Evolutionary conservation across 37 sponge, comb jelly and placozoan species (phyloP).

Genomic region (Hormiphora californensis): DNA sequence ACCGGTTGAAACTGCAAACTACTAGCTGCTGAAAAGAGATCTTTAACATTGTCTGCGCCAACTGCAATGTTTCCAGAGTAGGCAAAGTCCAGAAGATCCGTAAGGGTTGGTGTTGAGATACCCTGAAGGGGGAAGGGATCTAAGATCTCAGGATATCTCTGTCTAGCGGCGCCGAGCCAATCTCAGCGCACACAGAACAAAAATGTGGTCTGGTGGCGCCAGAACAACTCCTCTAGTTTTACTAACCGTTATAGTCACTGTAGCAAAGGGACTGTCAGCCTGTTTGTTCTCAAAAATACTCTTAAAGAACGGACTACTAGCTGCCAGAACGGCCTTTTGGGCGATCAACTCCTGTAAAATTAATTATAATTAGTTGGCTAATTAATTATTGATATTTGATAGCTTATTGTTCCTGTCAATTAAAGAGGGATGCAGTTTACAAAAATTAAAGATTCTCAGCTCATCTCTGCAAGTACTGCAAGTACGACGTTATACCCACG

Average conservation of each 20-base stretch:
- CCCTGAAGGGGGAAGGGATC: not conserved
- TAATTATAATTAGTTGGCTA: not conserved
- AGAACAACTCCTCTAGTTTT: too few relatives aligned
- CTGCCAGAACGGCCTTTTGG: constrained; percentile 14
- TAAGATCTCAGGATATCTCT: too few relatives aligned
- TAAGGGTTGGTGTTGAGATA: not conserved
- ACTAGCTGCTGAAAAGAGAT: not conserved
- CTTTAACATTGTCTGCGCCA: constrained; percentile 5
- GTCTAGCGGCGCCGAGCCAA: too few relatives aligned
- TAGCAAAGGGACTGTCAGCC: not conserved
- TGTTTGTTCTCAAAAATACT: constrained; percentile 11
- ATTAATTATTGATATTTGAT: too few relatives aligned
- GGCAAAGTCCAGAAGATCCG: not conserved
- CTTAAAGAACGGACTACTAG: not conserved
- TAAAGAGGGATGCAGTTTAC: not conserved
- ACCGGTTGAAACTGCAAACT: not conserved
- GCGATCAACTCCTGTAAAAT: not conserved
- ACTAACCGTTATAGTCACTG: constrained; percentile 13
- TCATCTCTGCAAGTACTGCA: not conserved
- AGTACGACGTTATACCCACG: too few relatives aligned
- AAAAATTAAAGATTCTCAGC: not conserved
- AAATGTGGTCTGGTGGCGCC: too few relatives aligned
- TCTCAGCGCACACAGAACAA: too few relatives aligned
- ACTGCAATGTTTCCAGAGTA: constrained; percentile 23
- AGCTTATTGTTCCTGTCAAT: too few relatives aligned